Conservation (phyloP, 64 coral and sea anemone species). For the Montipora foliosa region DNA sequence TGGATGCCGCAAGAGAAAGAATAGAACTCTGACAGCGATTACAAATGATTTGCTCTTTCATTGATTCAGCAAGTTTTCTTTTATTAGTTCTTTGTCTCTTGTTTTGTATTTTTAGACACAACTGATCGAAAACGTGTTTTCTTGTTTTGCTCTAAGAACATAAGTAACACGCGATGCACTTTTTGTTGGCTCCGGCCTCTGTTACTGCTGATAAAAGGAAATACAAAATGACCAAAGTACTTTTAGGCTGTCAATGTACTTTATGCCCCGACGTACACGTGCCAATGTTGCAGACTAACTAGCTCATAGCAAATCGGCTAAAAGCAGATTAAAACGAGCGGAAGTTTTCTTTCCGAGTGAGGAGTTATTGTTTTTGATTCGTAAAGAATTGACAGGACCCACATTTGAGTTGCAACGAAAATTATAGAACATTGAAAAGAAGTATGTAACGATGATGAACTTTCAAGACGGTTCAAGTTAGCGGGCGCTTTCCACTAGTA, state of each 20-base stretch:
- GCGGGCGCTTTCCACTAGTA: background rate
- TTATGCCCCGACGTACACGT: background rate
- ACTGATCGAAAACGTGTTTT: slow-evolving; percentile 44
- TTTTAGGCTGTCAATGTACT: background rate
- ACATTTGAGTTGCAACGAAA: too few relatives aligned
- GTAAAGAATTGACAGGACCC: background rate
- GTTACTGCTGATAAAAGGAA: slow-evolving; percentile 10
- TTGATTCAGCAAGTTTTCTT: slow-evolving; percentile 32
- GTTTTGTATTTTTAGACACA: slow-evolving; percentile 30
- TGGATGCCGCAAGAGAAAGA: background rate
- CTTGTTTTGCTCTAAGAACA: slow-evolving; percentile 27
- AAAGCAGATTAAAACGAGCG: slow-evolving; percentile 13
- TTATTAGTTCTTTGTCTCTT: slow-evolving; percentile 12
- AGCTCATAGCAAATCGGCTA: background rate
- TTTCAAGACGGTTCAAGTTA: background rate
- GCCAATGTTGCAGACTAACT: background rate
- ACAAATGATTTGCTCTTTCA: background rate
- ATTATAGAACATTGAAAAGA: too few relatives aligned
- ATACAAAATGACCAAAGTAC: slow-evolving; percentile 2
- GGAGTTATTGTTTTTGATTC: background rate
- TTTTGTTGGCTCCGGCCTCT: slow-evolving; percentile 7
- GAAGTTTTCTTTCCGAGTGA: background rate
- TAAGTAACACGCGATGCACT: slow-evolving; percentile 51
- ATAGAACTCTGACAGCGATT: slow-evolving; percentile 2
- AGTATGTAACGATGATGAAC: too few relatives aligned